phyloP scores from a whole-genome alignment of 2,888 invertebrate species.

The Heteropelma amictum region DNA sequence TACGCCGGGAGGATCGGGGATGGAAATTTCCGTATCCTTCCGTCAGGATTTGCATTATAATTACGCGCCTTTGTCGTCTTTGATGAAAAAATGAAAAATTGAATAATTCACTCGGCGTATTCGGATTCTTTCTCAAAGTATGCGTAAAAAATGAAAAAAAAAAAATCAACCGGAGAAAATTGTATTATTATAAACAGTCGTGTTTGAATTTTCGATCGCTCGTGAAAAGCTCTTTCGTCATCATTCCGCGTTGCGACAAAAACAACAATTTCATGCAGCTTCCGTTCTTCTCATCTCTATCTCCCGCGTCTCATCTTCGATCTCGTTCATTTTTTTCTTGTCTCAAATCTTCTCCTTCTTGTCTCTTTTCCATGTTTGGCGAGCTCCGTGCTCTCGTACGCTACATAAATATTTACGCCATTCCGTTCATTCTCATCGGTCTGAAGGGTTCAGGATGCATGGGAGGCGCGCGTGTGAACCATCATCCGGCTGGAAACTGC shows the following conservation, averaged over 20 bases:
- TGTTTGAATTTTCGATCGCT: too few relatives aligned
- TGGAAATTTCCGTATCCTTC: conserved; percentile 7
- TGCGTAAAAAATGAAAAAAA: too few relatives aligned
- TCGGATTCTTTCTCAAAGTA: too few relatives aligned
- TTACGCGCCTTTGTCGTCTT: conserved; percentile 32
- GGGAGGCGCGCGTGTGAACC: conserved; percentile 57
- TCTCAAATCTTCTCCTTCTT: neutral
- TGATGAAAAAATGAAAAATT: neutral
- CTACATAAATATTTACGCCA: conserved; percentile 71
- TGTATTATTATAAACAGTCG: too few relatives aligned
- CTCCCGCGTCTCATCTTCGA: neutral
- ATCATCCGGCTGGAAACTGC: conserved; percentile 31
- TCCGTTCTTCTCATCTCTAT: conserved; percentile 42
- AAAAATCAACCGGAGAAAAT: too few relatives aligned
- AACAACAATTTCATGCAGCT: conserved; percentile 60
- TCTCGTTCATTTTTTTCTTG: neutral
- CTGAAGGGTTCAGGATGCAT: neutral
- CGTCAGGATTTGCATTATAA: conserved; percentile 63
- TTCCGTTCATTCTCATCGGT: conserved; percentile 67
- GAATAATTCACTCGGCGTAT: neutral
- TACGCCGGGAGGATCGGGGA: neutral
- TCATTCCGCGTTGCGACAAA: conserved; percentile 41
- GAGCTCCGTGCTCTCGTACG: conserved; percentile 10
- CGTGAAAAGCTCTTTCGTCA: conserved; percentile 10
- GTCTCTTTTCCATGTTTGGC: neutral